These are phyloP conservation scores for Callinectes sapidus DNA, from an alignment of 2,888 invertebrate species.

Conservation along the genomic window DNA sequence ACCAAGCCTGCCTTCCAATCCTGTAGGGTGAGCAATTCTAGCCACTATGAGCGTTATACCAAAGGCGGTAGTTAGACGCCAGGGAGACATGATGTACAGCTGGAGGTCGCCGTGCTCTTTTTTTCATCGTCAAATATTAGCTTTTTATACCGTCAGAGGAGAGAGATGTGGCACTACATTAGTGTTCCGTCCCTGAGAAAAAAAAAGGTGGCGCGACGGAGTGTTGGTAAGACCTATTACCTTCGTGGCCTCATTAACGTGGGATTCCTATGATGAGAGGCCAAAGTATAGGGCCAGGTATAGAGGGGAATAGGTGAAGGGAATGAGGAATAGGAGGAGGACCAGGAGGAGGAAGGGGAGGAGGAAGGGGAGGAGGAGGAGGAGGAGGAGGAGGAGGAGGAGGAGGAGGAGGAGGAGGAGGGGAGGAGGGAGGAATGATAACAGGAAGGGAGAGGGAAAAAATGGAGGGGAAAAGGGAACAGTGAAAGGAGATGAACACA, in stretches of 20 bases:
- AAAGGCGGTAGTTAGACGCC: slow-evolving; percentile 15
- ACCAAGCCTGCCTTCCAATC: slow-evolving; percentile 58
- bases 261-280: slow-evolving; percentile 24
- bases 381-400: neutral
- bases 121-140: slow-evolving; percentile 33
- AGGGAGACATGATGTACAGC: slow-evolving; percentile 2
- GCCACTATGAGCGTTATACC: slow-evolving; percentile 47
- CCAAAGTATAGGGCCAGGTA: neutral
- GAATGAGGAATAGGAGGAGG: neutral
- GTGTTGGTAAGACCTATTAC: slow-evolving; percentile 22
- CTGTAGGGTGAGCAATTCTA: slow-evolving; percentile 48
- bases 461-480: neutral
- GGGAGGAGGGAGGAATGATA: neutral
- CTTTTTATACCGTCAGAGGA: slow-evolving; percentile 23
- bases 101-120: neutral
- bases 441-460: neutral
- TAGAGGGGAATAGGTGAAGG: neutral
- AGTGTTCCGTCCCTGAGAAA: neutral
- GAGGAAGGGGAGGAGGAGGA: neutral
- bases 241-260: neutral
- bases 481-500: neutral
- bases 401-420: neutral
- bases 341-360: neutral
- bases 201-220: neutral
- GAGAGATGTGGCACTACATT: slow-evolving; percentile 19